phyloP scores from a whole-genome alignment of 2,113 vertebrate species.

The Salvator merianae region DNA sequence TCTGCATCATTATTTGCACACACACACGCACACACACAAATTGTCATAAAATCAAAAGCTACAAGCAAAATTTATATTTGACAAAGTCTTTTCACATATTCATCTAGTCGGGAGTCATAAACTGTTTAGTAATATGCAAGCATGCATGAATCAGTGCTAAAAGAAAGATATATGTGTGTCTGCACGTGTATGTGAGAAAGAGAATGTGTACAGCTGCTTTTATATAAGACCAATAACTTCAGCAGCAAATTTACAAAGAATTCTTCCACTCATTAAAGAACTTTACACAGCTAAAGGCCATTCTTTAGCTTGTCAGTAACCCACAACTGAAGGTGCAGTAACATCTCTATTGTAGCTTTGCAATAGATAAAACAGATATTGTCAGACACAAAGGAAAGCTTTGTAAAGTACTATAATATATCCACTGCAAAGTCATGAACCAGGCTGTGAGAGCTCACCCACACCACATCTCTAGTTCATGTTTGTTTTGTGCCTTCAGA shows the following conservation, averaged over 20 bases:
- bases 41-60: background rate
- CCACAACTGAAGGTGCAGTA: too few species aligned
- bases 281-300: too few species aligned
- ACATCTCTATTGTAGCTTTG: too few species aligned
- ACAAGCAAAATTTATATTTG: background rate
- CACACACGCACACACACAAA: background rate
- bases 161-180: background rate
- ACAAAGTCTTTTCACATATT: background rate
- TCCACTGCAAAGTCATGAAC: too few species aligned
- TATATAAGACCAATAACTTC: constrained; percentile 4
- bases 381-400: too few species aligned
- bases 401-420: too few species aligned
- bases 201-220: background rate
- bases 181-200: background rate
- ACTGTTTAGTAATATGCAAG: background rate
- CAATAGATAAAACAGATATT: too few species aligned
- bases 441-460: too few species aligned
- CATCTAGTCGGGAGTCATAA: background rate
- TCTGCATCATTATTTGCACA: background rate
- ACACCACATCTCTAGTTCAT: too few species aligned
- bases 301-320: too few species aligned
- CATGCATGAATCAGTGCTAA: background rate
- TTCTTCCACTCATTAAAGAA: too few species aligned
- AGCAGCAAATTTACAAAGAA: background rate
- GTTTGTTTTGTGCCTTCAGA: too few species aligned